Evolutionary conservation across 2,797 vertebrate species (phyloP).

Genomic region (Odontamblyopus lacepedii): DNA sequence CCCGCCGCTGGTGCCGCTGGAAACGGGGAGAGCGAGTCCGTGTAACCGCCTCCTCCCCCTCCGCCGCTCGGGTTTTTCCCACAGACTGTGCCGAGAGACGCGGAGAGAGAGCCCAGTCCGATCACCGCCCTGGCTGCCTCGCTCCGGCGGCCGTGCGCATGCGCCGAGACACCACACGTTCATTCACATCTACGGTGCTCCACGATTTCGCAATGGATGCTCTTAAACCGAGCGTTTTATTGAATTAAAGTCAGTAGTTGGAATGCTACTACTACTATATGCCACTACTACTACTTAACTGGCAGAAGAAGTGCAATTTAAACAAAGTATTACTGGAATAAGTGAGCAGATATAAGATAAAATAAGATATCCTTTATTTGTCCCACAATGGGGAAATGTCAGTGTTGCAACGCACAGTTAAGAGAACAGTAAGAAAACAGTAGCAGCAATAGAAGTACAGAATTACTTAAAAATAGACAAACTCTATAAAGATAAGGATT

Average conservation of each 20-base stretch:
- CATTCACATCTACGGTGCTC: background rate
- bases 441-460: no score
- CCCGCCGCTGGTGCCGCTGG: constrained; percentile 2
- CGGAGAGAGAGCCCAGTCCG: constrained; percentile 34
- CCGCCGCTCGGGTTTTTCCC: constrained; percentile 66
- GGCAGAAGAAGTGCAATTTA: no score
- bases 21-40: constrained; percentile 33
- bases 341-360: no score
- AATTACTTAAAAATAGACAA: no score
- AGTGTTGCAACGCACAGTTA: no score
- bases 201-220: constrained; percentile 19
- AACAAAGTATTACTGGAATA: no score
- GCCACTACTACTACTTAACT: no score
- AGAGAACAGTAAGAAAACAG: no score
- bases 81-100: constrained; percentile 24
- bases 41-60: constrained; percentile 41
- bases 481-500: no score
- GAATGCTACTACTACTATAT: background rate
- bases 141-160: constrained; percentile 47
- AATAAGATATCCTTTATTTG: no score
- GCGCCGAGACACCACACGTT: constrained; percentile 31
- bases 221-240: background rate
- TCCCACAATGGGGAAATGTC: no score
- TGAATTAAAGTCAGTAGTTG: background rate
- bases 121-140: constrained; percentile 45